Evolutionary conservation across 1,140 invertebrate species (phyloP), one percentile per base, ranked within the genome.

Genomic region (Drosophila sp.): DNA sequence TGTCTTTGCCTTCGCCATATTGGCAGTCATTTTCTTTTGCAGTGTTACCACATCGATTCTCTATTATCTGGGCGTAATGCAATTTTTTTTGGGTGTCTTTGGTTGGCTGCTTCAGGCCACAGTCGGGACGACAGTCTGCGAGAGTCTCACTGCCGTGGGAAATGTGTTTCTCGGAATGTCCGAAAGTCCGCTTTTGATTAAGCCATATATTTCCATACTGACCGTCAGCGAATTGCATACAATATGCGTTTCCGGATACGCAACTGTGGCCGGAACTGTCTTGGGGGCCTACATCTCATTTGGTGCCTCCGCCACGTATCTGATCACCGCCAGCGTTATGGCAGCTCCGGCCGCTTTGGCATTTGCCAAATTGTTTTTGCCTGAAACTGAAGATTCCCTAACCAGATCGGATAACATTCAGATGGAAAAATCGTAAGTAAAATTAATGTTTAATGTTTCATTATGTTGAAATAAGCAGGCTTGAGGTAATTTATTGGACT

Each of bases 291-390:
- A 98, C 85, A 97, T 98, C 47, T 93, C 94, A 6, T 98, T 98
- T 91, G 98, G 98, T 2, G 97, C 98, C 6, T 94, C 96, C 72
- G 94, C 96, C 1, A 93, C 94, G 0, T 95, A 96, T 92, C 91
- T 97, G 7, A 94, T 99, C 41, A 96, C 97, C 0, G 97, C 98
- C 0, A 97, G 97, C 57, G 95, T 99, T 0, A 99, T 99, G 98
- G 96, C 97, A 1, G 98, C 98, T 3, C 97, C 98, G 0, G 97
- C 96, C 23, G 95, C 97, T 1, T 92, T 99, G 1, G 96, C 96
- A 73, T 96, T 95, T 69, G 94, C 97, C 1, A 99, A 99, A 92
- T 92, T 99, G 4, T 94, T 98, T 72, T 97, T 96, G 92, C 98
- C 98, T 0, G 98, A 99, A 93, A 96, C 95, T 0, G 95, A 96